These are phyloP conservation scores for Sarotherodon lohbergeri DNA, from an alignment of 2,113 vertebrate genomes.

Conservation along the genomic window DNA sequence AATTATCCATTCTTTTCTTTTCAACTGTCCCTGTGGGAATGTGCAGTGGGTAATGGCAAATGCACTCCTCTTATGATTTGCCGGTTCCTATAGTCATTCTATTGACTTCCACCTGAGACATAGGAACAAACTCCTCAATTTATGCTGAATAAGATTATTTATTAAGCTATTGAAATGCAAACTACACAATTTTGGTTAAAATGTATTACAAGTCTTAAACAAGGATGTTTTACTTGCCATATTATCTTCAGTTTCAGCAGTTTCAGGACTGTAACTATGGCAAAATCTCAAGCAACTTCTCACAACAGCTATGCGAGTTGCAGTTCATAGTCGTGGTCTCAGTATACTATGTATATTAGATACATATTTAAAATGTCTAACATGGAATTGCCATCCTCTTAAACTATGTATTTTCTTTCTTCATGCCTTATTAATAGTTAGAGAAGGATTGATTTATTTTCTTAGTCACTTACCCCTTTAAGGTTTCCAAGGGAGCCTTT, in stretches of 20 bases:
- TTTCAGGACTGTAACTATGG: neutral
- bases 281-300: neutral
- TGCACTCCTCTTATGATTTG: conserved; percentile 39
- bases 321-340: neutral
- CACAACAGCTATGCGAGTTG: neutral
- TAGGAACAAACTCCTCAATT: neutral
- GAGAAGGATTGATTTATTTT: neutral
- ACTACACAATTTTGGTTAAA: neutral
- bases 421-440: neutral
- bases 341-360: neutral
- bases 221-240: neutral
- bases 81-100: conserved; percentile 36
- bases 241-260: neutral
- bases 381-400: neutral
- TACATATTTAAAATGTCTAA: neutral
- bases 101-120: conserved; percentile 2
- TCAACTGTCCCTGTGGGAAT: conserved; percentile 17
- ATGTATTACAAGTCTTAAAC: neutral
- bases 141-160: neutral
- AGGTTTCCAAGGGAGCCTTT: neutral
- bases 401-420: neutral
- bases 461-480: neutral
- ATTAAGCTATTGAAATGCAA: neutral
- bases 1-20: conserved; percentile 61
- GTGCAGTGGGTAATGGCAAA: conserved; percentile 46